Percentiles rank a stretch among this genome's conserved stretches.
Evolutionary conservation across 2,797 vertebrate species (phyloP).

Genomic region (Scyliorhinus canicula): DNA sequence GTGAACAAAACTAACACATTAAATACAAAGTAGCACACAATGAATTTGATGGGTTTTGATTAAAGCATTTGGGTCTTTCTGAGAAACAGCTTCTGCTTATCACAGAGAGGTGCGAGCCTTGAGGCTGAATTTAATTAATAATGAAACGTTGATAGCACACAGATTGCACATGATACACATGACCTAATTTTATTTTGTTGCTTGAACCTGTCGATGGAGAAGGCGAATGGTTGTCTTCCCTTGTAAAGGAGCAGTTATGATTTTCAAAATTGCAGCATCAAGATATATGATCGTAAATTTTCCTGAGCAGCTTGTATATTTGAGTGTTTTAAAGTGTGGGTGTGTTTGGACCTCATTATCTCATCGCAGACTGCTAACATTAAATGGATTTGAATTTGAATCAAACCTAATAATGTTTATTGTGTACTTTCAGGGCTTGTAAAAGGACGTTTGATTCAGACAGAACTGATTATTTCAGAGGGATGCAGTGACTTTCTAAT

Average conservation of each 20-base stretch:
- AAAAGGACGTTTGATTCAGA: neutral
- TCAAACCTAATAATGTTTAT: neutral
- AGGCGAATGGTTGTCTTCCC: neutral
- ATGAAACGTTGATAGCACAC: neutral
- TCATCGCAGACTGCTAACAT: neutral
- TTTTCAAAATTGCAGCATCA: neutral
- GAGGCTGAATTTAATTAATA: constrained; percentile 26
- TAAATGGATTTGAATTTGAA: neutral
- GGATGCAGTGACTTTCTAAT: neutral
- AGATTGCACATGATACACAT: neutral
- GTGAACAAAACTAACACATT: neutral
- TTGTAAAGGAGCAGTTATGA: neutral
- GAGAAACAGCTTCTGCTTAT: constrained; percentile 8
- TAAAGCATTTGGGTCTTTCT: neutral
- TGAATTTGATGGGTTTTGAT: constrained; percentile 20
- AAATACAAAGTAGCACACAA: neutral
- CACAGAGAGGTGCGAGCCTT: neutral
- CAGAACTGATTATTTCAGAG: too few relatives aligned
- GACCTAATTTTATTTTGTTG: constrained; percentile 21
- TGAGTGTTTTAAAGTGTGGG: neutral
- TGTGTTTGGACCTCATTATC: neutral
- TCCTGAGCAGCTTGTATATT: neutral
- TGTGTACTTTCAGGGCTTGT: neutral
- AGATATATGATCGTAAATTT: neutral
- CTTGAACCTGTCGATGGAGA: neutral